Conservation (phyloP, 2,888 invertebrate genomes). For the Cryptus armator region DNA sequence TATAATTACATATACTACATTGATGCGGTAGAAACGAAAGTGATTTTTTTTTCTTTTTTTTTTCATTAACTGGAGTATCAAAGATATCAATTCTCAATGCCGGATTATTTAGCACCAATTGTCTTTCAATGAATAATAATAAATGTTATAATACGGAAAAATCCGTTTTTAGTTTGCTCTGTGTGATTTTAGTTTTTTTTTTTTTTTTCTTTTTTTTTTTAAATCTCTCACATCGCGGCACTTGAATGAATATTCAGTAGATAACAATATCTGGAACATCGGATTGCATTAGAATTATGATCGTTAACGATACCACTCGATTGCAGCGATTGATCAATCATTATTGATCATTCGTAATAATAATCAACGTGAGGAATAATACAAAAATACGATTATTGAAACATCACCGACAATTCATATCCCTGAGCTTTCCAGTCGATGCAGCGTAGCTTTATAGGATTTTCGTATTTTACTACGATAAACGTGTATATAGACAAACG, state of each 20-base stretch:
- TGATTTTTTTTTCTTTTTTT: not conserved
- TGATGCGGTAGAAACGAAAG: conserved; percentile 39
- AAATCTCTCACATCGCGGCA: conserved; percentile 17
- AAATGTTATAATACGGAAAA: conserved; percentile 32
- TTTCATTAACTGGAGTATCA: conserved; percentile 64
- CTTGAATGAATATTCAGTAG: conserved; percentile 42
- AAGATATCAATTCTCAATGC: conserved; percentile 64
- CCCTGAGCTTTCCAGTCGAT: conserved; percentile 59
- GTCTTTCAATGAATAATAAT: conserved; percentile 40
- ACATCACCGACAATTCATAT: conserved; percentile 58
- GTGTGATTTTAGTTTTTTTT: conserved; percentile 37
- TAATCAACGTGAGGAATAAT: conserved; percentile 49
- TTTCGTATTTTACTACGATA: conserved; percentile 44
- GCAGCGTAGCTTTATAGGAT: conserved; percentile 14
- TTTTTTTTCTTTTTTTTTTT: conserved; percentile 37
- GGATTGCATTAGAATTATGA: conserved; percentile 19
- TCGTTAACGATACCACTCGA: conserved; percentile 28
- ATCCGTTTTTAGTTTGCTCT: conserved; percentile 28
- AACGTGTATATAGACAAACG: conserved; percentile 53
- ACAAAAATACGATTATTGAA: conserved; percentile 62
- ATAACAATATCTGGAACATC: conserved; percentile 45
- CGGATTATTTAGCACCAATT: conserved; percentile 63
- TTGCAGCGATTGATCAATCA: conserved; percentile 38
- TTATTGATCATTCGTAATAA: conserved; percentile 9
- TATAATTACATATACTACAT: conserved; percentile 64